These are phyloP conservation scores for Lasaia peninsularis DNA, from an alignment of 1,140 invertebrate species.

Conservation along the genomic window DNA sequence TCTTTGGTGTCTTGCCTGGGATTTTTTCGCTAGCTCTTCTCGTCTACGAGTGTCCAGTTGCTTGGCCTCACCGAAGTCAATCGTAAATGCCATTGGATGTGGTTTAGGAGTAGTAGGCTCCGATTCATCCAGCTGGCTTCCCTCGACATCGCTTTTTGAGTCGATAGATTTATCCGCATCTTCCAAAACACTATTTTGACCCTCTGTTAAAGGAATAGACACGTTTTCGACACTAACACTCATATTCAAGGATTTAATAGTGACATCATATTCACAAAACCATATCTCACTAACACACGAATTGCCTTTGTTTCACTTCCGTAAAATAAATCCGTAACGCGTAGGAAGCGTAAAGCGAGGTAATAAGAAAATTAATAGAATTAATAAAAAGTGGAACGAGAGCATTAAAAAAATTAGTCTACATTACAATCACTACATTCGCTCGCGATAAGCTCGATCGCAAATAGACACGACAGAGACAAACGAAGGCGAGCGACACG, in stretches of 20 bases:
- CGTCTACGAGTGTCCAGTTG: conserved; percentile 78
- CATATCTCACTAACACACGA: conserved; percentile 31
- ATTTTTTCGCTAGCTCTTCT: conserved; percentile 83
- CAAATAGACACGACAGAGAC: conserved; percentile 44
- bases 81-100: conserved; percentile 81
- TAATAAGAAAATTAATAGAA: conserved; percentile 46
- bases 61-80: conserved; percentile 83
- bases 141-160: conserved; percentile 48
- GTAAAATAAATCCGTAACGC: conserved; percentile 28
- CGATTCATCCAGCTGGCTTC: conserved; percentile 49
- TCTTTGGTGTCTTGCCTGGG: conserved; percentile 82
- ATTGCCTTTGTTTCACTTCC: conserved; percentile 53
- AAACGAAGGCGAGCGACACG: conserved; percentile 26
- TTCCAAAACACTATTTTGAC: conserved; percentile 48
- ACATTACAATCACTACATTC: conserved; percentile 57
- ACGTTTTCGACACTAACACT: conserved; percentile 71
- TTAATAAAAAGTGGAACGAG: conserved; percentile 71
- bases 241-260: conserved; percentile 70
- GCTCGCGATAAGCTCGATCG: conserved; percentile 38
- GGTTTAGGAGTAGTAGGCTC: conserved; percentile 59
- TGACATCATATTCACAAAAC: conserved; percentile 75
- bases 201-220: conserved; percentile 64
- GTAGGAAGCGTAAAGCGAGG: conserved; percentile 20
- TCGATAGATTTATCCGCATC: conserved; percentile 42
- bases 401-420: conserved; percentile 58